Evolutionary conservation across 2,797 vertebrate species (phyloP).

Genomic region (Myotis daubentonii): DNA sequence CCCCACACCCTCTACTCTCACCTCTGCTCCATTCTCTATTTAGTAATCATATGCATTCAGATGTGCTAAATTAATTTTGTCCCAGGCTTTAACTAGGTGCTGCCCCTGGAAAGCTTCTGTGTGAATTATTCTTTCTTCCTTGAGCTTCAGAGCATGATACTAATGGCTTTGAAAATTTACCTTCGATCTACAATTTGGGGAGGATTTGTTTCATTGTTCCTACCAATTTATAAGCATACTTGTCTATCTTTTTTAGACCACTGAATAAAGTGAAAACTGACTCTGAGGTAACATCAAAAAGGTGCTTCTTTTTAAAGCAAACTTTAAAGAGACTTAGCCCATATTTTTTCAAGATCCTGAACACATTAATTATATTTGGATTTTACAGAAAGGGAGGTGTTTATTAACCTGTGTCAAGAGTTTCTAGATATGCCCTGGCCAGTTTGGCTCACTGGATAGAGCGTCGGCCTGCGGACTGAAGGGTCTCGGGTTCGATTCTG

Average conservation of each 20-base stretch:
- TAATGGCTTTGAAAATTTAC: conserved; percentile 39
- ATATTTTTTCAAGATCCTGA: neutral
- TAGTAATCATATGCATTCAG: conserved; percentile 40
- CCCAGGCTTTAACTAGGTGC: neutral
- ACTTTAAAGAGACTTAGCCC: neutral
- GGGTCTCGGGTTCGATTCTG: too few species aligned
- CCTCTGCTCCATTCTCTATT: conserved; percentile 3
- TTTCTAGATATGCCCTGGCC: neutral
- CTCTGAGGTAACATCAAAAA: neutral
- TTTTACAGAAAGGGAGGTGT: neutral
- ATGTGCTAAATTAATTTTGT: conserved; percentile 62
- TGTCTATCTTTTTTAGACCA: conserved; percentile 20
- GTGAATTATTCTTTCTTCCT: neutral
- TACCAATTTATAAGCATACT: conserved; percentile 2
- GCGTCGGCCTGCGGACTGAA: too few species aligned
- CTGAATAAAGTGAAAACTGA: conserved; percentile 17
- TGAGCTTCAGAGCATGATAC: neutral
- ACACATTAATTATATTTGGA: neutral
- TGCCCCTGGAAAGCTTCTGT: conserved; percentile 37
- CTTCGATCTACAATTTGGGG: conserved; percentile 5
- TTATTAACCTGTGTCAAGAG: neutral
- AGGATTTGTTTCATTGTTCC: conserved; percentile 18
- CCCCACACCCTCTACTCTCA: conserved; percentile 37
- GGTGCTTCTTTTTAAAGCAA: neutral
- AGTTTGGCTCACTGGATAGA: too few species aligned